Conservation (phyloP, 1,140 invertebrate genomes). For the Chrysoperla carnea region DNA sequence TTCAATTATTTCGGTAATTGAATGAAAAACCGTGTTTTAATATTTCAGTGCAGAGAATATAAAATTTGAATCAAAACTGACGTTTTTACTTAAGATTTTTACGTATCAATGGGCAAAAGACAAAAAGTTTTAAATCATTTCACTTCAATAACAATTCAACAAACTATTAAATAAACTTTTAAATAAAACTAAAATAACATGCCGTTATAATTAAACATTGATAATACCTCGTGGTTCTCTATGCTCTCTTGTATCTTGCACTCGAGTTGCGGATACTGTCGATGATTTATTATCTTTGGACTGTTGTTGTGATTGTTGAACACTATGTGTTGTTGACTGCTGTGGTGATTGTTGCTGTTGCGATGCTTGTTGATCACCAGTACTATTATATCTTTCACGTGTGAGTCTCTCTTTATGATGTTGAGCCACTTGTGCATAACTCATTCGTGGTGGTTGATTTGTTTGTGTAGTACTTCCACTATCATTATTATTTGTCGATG, state of each 20-base stretch:
- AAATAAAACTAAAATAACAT: no score
- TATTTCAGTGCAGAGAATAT: no score
- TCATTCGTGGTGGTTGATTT: slow-evolving; percentile 39
- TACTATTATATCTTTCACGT: not conserved
- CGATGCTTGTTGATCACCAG: slow-evolving; percentile 2
- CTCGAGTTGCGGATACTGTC: not conserved
- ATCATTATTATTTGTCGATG: slow-evolving; percentile 3
- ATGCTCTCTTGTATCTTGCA: slow-evolving; percentile 5
- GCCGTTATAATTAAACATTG: no score
- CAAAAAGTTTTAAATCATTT: no score
- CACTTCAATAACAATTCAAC: no score
- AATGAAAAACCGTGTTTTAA: no score
- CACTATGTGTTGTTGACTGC: not conserved
- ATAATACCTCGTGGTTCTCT: slow-evolving; percentile 2
- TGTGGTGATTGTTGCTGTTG: not conserved
- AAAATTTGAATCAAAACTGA: no score
- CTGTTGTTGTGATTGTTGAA: slow-evolving; percentile 6
- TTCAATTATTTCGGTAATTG: no score
- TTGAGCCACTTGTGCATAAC: slow-evolving; percentile 71
- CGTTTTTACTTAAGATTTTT: no score
- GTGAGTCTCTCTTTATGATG: slow-evolving; percentile 40
- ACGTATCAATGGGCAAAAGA: no score
- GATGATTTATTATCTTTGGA: slow-evolving; percentile 3
- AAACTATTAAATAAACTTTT: no score
- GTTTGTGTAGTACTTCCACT: not conserved